phyloP scores from a whole-genome alignment of 2,113 vertebrate genomes.

The Megaleporinus macrocephalus region DNA sequence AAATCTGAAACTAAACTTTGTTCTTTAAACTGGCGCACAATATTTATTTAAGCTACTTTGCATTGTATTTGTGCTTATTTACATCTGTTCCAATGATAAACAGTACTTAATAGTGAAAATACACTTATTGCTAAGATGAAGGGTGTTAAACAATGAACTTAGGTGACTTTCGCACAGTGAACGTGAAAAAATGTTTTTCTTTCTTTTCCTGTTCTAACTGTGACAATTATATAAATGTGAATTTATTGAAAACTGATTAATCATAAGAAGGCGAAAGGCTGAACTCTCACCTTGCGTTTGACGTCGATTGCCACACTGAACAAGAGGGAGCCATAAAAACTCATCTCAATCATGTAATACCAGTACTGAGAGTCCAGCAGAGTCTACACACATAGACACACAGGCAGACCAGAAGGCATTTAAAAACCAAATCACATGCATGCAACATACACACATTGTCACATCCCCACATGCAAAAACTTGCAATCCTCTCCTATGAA shows the following conservation, averaged over 20 bases:
- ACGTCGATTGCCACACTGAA: conserved; percentile 86
- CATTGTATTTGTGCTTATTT: too few species aligned
- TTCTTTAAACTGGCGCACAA: too few species aligned
- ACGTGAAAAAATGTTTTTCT: too few species aligned
- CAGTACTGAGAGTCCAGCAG: conserved; percentile 90
- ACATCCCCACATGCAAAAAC: neutral
- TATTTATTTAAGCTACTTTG: too few species aligned
- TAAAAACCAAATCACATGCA: conserved; percentile 21
- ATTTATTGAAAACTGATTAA: neutral
- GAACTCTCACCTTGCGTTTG: conserved; percentile 85
- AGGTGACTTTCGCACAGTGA: too few species aligned
- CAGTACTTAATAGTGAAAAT: too few species aligned
- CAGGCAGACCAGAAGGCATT: conserved; percentile 32
- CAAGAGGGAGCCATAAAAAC: conserved; percentile 91
- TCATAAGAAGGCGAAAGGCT: neutral
- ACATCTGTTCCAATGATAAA: too few species aligned
- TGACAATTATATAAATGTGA: too few species aligned
- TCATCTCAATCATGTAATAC: conserved; percentile 90
- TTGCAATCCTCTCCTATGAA: neutral
- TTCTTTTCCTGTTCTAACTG: too few species aligned
- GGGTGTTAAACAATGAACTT: too few species aligned
- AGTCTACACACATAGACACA: conserved; percentile 71
- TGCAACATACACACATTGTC: neutral
- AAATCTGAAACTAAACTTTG: too few species aligned
- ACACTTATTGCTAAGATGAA: too few species aligned